Percentiles rank a stretch among this genome's conserved stretches.
These are phyloP conservation scores for Ochropleura plecta DNA, from an alignment of 2,888 invertebrate species.

Conservation along the genomic window DNA sequence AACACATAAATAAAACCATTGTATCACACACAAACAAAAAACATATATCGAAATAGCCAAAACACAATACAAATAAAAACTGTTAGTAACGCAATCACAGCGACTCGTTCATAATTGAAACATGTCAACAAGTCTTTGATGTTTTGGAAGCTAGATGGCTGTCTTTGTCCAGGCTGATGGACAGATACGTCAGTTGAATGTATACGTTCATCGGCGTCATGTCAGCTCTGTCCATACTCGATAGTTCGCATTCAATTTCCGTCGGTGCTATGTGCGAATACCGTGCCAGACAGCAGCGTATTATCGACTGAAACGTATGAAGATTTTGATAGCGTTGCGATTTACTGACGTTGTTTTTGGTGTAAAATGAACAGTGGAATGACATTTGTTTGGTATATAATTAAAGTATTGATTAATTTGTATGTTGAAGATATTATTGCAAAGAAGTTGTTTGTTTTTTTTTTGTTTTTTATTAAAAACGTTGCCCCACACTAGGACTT, in stretches of 20 bases:
- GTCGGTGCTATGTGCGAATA: constrained; percentile 73
- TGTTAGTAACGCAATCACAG: constrained; percentile 45
- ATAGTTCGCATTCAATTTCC: constrained; percentile 86
- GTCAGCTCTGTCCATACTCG: constrained; percentile 75
- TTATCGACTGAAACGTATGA: constrained; percentile 72
- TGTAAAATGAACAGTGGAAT: constrained; percentile 8
- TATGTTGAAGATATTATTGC: neutral
- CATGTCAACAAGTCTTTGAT: constrained; percentile 77
- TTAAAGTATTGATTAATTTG: neutral
- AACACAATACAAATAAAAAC: constrained; percentile 37
- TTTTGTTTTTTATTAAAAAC: too few relatives aligned
- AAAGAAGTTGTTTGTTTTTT: too few relatives aligned
- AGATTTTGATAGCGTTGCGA: constrained; percentile 67
- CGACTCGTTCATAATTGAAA: constrained; percentile 67
- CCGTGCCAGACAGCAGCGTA: constrained; percentile 71
- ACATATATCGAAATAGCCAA: neutral
- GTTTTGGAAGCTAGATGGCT: constrained; percentile 76
- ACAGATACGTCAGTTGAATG: constrained; percentile 77
- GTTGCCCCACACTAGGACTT: too few relatives aligned
- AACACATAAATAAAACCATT: too few relatives aligned
- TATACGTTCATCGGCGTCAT: constrained; percentile 73
- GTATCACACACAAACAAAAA: constrained; percentile 10
- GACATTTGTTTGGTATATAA: constrained; percentile 11
- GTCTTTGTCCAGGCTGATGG: constrained; percentile 79
- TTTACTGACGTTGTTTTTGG: constrained; percentile 35